Evolutionary conservation across 2,888 invertebrate species (phyloP), one percentile per base, ranked within the genome.

Genomic region (Carabus problematicus): DNA sequence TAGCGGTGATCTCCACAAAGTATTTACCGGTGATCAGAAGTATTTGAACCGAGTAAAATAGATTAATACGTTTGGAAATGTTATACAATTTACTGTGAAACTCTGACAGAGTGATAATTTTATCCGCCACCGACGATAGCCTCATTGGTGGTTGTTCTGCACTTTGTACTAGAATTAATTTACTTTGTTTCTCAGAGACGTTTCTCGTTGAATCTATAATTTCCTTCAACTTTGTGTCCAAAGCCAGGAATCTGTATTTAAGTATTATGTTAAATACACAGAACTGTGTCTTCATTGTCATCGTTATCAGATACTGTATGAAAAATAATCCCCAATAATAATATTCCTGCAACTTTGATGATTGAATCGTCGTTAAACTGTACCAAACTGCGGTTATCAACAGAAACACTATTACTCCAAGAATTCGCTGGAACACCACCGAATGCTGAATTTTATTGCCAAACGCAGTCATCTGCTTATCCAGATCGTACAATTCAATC

Each of bases 261-360:
- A 69, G 18, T 11, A 16, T n/a, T 11, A 69, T 16, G 40, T 69
- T 69, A 55, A 56, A 69, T n/a, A 56, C 45, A 29, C 69, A 69
- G 54, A 69, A 69, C 11, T 69, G 69, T 45, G 69, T 42, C 62
- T 69, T 69, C 69, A 69, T 69, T 40, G 69, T 69, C 69, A 69
- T 69, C 19, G 45, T 56, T 62, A 69, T 47, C n/a, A 69, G 40
- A 56, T 69, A 69, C 18, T 69, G 62, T 3, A 41, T 16, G 7
- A 14, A 6, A 18, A 69, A 69, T 56, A 69, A 55, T 29, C 16
- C 45, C 19, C 47, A 49, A 45, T 69, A 69, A 56, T 69, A 69
- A 69, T 45, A 55, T n/a, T 69, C 62, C 12, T 39, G 29, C 8
- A 69, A 18, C 40, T 55, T 12, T 1, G 55, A 42, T 16, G 69